A percentile compares a stretch with the other conserved stretches of the same genome.
Evolutionary conservation across 2,888 invertebrate species (phyloP).

Genomic region (Magallana nippona): DNA sequence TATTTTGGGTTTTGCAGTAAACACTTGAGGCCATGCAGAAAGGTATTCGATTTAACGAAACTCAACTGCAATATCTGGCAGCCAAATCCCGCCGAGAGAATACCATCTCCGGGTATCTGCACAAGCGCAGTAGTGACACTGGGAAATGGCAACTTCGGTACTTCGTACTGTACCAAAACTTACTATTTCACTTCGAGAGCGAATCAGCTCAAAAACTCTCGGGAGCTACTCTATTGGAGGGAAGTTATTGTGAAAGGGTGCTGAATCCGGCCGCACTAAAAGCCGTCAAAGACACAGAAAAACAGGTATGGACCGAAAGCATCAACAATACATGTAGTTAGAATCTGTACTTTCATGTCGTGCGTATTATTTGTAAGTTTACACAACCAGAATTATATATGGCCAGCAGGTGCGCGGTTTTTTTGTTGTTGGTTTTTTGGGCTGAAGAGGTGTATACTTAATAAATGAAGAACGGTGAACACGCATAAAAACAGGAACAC

Average conservation of each 20-base stretch:
- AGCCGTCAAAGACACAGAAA: constrained; percentile 75
- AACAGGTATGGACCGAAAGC: constrained; percentile 69
- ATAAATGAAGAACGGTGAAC: too few species aligned
- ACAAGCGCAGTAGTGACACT: constrained; percentile 91
- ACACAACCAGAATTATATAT: too few species aligned
- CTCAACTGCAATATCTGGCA: constrained; percentile 89
- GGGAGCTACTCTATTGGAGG: constrained; percentile 91
- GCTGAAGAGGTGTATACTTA: too few species aligned
- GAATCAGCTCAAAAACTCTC: constrained; percentile 89
- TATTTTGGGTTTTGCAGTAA: not conserved
- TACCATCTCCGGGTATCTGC: constrained; percentile 89
- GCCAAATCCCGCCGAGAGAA: constrained; percentile 92
- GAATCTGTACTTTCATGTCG: too few species aligned
- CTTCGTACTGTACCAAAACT: constrained; percentile 86
- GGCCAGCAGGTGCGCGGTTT: too few species aligned
- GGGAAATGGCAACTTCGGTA: constrained; percentile 89
- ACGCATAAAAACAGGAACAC: too few species aligned
- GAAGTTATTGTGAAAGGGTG: constrained; percentile 85
- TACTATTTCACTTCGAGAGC: constrained; percentile 94
- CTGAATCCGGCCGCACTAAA: constrained; percentile 70
- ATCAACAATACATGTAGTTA: too few species aligned
- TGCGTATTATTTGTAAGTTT: too few species aligned
- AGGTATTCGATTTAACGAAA: constrained; percentile 90
- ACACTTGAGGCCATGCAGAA: constrained; percentile 85
- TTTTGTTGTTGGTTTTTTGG: too few species aligned